phyloP scores from a whole-genome alignment of 2,888 invertebrate genomes.

The Resseliella maxima region DNA sequence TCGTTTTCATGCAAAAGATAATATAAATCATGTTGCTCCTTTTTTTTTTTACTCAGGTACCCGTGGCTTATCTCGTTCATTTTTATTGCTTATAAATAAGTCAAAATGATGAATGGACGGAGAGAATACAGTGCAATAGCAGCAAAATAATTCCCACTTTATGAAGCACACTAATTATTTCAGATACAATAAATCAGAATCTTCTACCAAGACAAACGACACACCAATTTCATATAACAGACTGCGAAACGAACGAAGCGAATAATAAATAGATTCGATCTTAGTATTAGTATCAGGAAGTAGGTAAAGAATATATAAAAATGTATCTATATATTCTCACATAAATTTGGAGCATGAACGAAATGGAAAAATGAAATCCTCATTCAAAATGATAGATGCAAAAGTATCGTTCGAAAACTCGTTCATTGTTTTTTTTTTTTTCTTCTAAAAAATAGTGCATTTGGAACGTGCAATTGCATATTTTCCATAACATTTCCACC shows the following conservation, averaged over 20 bases:
- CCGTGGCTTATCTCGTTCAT: not conserved
- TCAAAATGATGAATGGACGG: conserved; percentile 24
- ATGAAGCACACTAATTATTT: conserved; percentile 34
- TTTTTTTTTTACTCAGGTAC: not conserved
- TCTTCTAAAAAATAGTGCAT: not conserved
- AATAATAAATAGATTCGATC: not conserved
- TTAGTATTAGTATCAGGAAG: not conserved
- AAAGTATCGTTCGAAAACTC: too few relatives aligned
- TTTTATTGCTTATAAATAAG: conserved; percentile 31
- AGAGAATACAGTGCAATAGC: not conserved
- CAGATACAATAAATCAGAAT: conserved; percentile 35
- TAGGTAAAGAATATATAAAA: not conserved
- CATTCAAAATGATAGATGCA: not conserved
- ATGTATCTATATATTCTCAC: conserved; percentile 13
- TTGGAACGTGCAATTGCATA: not conserved
- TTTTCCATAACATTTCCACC: not conserved
- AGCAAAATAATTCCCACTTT: not conserved
- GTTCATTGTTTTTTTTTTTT: not conserved
- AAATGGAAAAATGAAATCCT: not conserved
- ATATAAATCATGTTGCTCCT: not conserved
- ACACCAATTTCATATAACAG: not conserved
- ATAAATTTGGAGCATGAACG: not conserved
- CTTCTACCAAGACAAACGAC: too few relatives aligned
- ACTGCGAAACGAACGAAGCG: not conserved
- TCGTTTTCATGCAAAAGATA: not conserved